Evolutionary conservation across 2,888 invertebrate genomes (phyloP).

Genomic region (Eulithis prunata): DNA sequence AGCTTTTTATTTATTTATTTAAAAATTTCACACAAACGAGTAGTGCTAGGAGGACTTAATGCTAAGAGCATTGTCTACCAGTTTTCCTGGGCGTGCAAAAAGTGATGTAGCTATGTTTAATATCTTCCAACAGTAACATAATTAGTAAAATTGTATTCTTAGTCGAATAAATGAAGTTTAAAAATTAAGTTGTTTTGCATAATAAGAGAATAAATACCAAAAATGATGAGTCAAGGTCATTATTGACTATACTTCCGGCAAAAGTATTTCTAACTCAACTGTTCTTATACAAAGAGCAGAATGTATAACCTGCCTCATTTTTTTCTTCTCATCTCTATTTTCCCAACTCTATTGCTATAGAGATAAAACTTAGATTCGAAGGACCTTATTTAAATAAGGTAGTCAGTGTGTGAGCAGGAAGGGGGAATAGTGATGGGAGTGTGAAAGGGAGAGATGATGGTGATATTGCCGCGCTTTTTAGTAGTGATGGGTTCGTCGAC

Average conservation of each 20-base stretch:
- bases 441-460: slow-evolving; percentile 61
- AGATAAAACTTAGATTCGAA: slow-evolving; percentile 59
- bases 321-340: slow-evolving; percentile 54
- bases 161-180: no score
- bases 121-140: no score
- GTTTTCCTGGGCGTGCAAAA: no score
- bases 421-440: slow-evolving; percentile 60
- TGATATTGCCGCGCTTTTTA: slow-evolving; percentile 73
- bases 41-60: no score
- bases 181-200: no score
- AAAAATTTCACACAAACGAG: no score
- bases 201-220: not conserved
- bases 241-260: slow-evolving; percentile 70
- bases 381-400: slow-evolving; percentile 83
- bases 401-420: slow-evolving; percentile 72
- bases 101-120: no score
- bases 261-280: slow-evolving; percentile 69
- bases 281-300: slow-evolving; percentile 62
- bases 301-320: slow-evolving; percentile 72
- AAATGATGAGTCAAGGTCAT: slow-evolving; percentile 51
- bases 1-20: no score
- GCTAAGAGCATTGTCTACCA: no score
- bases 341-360: slow-evolving; percentile 51
- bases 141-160: no score
- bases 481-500: slow-evolving; percentile 64